A percentile compares a stretch with the other conserved stretches of the same genome.
Evolutionary conservation across 2,888 invertebrate species (phyloP).

Genomic region (Athetis lepigone): DNA sequence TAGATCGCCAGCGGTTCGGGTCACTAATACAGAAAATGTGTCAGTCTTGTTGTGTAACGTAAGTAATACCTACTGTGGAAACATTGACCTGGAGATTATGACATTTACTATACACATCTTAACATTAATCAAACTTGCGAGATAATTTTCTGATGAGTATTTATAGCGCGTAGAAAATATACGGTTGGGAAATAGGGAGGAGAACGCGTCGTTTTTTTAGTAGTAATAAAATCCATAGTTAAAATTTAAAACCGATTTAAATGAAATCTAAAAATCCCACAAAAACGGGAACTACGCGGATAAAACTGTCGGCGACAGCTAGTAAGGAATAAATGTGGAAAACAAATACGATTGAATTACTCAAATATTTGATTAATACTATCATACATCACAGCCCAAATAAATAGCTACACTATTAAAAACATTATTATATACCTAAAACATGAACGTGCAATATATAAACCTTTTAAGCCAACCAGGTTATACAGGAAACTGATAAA

Average conservation of each 20-base stretch:
- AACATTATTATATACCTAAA: too few species aligned
- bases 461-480: constrained; percentile 40
- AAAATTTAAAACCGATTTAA: too few species aligned
- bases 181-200: not conserved
- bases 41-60: constrained; percentile 42
- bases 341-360: too few species aligned
- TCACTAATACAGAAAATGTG: constrained; percentile 47
- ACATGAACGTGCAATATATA: constrained; percentile 39
- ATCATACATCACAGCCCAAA: too few species aligned
- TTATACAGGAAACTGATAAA: constrained; percentile 43
- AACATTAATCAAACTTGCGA: constrained; percentile 30
- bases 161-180: constrained; percentile 14
- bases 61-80: constrained; percentile 15
- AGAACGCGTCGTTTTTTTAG: not conserved
- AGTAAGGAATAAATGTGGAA: too few species aligned
- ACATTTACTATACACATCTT: constrained; percentile 27
- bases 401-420: too few species aligned
- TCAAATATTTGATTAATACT: too few species aligned
- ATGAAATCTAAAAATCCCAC: too few species aligned
- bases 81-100: constrained; percentile 52
- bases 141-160: constrained; percentile 14
- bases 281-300: too few species aligned
- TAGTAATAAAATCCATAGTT: too few species aligned
- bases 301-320: too few species aligned
- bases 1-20: constrained; percentile 28